phyloP scores from a whole-genome alignment of 2,888 invertebrate genomes.

The Lasioglossum figueresi region DNA sequence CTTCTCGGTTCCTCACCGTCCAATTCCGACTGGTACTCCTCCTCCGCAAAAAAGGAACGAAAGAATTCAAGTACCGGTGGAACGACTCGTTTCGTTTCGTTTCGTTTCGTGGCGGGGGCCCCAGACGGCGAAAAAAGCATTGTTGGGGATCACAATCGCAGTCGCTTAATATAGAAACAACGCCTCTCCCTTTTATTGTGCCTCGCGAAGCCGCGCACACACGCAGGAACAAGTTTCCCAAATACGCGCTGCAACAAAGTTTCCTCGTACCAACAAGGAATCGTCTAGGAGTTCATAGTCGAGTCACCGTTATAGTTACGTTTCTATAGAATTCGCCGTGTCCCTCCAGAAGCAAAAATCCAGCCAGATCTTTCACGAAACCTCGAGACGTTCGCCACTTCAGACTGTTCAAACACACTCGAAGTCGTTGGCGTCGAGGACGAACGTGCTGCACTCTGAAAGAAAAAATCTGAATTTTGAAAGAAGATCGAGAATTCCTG shows the following conservation, averaged over 20 bases:
- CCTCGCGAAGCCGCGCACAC: constrained; percentile 1
- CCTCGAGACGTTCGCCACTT: constrained; percentile 54
- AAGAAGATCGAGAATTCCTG: background rate
- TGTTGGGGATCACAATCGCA: constrained; percentile 69
- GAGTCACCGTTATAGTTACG: constrained; percentile 8
- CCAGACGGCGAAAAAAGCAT: constrained; percentile 69
- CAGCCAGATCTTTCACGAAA: constrained; percentile 32
- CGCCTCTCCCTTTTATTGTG: constrained; percentile 38
- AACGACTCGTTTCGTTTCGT: constrained; percentile 73
- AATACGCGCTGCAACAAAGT: background rate
- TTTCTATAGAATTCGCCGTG: constrained; percentile 18
- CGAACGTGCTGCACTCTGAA: constrained; percentile 33
- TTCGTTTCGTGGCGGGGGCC: constrained; percentile 59
- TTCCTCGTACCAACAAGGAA: background rate
- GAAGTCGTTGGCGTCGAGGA: constrained; percentile 41
- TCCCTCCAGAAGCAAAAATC: constrained; percentile 16
- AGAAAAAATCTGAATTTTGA: background rate
- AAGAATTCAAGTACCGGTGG: constrained; percentile 78
- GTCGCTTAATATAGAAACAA: constrained; percentile 67
- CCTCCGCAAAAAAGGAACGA: constrained; percentile 71
- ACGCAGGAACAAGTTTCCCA: background rate
- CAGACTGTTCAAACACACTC: constrained; percentile 57
- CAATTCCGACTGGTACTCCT: constrained; percentile 60
- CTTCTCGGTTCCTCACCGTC: constrained; percentile 53
- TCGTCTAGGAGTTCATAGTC: background rate